Base-by-base conservation (phyloP, 2,797 vertebrate species). In the Hipposideros larvatus region DNA sequence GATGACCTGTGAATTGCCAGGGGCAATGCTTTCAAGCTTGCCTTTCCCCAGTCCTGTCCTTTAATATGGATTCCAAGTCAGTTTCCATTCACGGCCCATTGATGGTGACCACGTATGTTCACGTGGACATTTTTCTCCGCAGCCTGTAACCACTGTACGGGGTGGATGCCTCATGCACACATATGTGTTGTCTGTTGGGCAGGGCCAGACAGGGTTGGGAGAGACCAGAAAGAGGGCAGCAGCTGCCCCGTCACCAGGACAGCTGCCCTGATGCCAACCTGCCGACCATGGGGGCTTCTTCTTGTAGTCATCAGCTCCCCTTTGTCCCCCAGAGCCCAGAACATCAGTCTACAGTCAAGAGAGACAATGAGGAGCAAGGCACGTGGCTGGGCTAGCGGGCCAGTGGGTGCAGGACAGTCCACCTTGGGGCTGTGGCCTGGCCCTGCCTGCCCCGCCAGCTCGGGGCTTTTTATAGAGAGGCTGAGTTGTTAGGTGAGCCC, bases 381-480 rank as follows among this genome's bases (percentile, higher is more conserved):
- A 15, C 4, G 31, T 89, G 90, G 94, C 59, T 7, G 78, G 55
- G 19, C 77, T 4, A 24, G 61, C 90, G 65, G 85, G 65, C 93
- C 9, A 74, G 34, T 89, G 75, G 73, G 63, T 21, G 63, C 70
- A 53, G 91, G 90, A 89, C 78, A 19, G 83, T 83, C 94, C 96
- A 24, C 97, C 93, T 91, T 91, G 77, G 77, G 91, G 74, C 89
- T 80, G 77, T 8, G 43, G 94, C 90, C 65, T 61, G 88, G 77
- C 70, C 43, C 11, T 59, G 37, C 13, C 46, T 37, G 75, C 21
- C 77, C 80, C 28, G 37, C 94, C 83, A 94, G 96, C 93, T 41
- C 22, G 0, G 0, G 89, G 93, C 96, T 97, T 97, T 96, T 97
- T 94, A 95, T 95, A 95, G 94, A 75, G 93, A 94, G 59, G 79